A percentile compares a stretch with the other conserved stretches of the same genome.
Evolutionary conservation across 1,140 invertebrate genomes (phyloP).

Genomic region (Maconellicoccus hirsutus): DNA sequence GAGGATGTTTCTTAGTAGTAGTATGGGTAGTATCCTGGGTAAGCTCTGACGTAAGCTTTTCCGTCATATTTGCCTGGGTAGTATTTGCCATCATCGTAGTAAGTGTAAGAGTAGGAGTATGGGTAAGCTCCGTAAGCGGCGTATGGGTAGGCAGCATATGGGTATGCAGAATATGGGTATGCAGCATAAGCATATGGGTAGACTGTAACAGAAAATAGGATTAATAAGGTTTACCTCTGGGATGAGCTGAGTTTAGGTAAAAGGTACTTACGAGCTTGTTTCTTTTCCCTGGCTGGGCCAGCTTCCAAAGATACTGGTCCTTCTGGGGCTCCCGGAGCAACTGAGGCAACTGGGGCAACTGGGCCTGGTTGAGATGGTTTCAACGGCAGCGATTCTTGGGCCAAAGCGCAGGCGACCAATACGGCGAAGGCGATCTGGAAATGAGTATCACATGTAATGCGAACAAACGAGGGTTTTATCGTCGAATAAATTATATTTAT

Average conservation of each 20-base stretch:
- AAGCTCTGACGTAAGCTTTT: slow-evolving; percentile 15
- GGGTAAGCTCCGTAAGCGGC: slow-evolving; percentile 20
- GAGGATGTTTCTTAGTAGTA: slow-evolving; percentile 12
- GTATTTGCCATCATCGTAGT: slow-evolving; percentile 30
- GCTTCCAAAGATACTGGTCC: too few relatives aligned
- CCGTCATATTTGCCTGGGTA: slow-evolving; percentile 31
- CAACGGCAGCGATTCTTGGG: too few relatives aligned
- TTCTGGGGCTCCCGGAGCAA: background rate
- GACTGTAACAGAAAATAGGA: background rate
- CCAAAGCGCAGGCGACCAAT: slow-evolving; percentile 24
- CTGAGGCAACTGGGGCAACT: background rate
- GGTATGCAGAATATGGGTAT: too few relatives aligned
- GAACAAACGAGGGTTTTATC: too few relatives aligned
- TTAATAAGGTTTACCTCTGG: slow-evolving; percentile 13
- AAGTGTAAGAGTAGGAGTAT: slow-evolving; percentile 24
- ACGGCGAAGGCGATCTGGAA: slow-evolving; percentile 23
- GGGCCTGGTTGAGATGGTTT: background rate
- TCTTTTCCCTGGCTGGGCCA: slow-evolving; percentile 22
- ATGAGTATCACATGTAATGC: too few relatives aligned
- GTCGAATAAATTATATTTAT: too few relatives aligned
- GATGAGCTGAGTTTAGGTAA: background rate
- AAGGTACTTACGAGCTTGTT: slow-evolving; percentile 26
- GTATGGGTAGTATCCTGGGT: slow-evolving; percentile 25
- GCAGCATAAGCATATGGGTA: slow-evolving; percentile 23
- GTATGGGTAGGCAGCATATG: slow-evolving; percentile 24